phyloP scores from a whole-genome alignment of 2,797 vertebrate genomes.

The Brachyalestes nurse region DNA sequence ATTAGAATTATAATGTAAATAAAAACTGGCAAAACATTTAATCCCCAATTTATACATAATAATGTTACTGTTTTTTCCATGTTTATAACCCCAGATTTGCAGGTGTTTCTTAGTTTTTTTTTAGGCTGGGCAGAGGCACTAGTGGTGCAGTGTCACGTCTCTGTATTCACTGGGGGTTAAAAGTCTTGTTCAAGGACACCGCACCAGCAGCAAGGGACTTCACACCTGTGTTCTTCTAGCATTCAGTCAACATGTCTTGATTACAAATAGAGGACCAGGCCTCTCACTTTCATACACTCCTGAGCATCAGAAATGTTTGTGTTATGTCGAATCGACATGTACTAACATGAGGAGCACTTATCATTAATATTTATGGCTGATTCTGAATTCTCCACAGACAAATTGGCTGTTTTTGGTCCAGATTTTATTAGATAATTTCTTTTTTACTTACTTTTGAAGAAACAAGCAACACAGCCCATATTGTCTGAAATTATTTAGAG shows the following conservation, averaged over 20 bases:
- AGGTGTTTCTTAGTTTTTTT: background rate
- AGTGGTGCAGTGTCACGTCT: background rate
- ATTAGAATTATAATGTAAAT: too few species aligned
- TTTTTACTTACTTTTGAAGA: too few species aligned
- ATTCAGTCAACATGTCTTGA: background rate
- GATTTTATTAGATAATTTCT: too few species aligned
- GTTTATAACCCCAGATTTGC: too few species aligned
- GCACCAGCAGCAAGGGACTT: background rate
- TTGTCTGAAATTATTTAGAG: too few species aligned
- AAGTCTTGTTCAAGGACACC: slow-evolving; percentile 1
- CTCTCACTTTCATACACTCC: background rate
- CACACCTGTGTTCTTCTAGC: background rate
- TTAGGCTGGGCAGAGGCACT: background rate
- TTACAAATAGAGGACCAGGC: background rate
- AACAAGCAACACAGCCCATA: too few species aligned
- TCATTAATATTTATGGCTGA: too few species aligned
- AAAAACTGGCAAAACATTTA: too few species aligned
- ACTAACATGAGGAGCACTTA: too few species aligned
- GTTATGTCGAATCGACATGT: too few species aligned
- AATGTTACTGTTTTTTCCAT: background rate
- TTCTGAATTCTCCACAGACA: too few species aligned
- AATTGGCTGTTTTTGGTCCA: too few species aligned
- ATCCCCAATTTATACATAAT: background rate
- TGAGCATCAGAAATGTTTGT: background rate
- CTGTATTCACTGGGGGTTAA: background rate